Evolutionary conservation across 2,888 invertebrate genomes (phyloP), one percentile per base, ranked within the genome.

Genomic region (Ophion obscuratus): DNA sequence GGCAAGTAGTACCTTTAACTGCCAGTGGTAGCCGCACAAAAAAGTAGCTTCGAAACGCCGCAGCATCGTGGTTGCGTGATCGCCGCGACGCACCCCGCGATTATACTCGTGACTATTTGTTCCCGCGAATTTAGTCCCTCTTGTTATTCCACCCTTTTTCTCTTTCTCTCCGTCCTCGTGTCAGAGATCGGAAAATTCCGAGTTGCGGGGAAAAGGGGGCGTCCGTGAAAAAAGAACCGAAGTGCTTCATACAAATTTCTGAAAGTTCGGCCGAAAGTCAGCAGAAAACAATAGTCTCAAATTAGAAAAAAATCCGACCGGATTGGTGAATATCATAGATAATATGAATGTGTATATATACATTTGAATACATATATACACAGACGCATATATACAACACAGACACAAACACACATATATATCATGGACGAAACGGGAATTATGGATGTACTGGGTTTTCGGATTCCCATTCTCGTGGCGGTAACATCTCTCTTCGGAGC

Each of bases 401-500:
- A 47, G 24, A 78, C 5, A 17, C 24, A 59, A 47, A 47, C 53
- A 31, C 27, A 31, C 24, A 40, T 27, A 2, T 62, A 64, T 24
- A 78, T 36, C 62, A 88, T 88, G 88, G 87, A 86, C 73, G 86
- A 87, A 81, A 80, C 81, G 68, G 84, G 83, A 64, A 36, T 57
- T 66, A 83, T 81, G 36, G 84, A 44, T 59, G 77, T 85, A 27
- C 64, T 82, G 67, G 84, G 81, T 67, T 78, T 87, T 80, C 70
- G 87, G 64, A 80, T 83, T 66, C 85, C 86, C 61, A 75, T 82
- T 82, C 79, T 86, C 82, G 87, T 87, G 85, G 84, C 83, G 70
- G 84, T 86, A 64, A 84, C 83, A 31, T 77, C 88, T 66, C 66
- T 88, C 80, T 66, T 91, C 78, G 91, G 90, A 80, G 90, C 87